Evolutionary conservation across 2,888 invertebrate genomes (phyloP).

Genomic region (Coecobrya sp.): DNA sequence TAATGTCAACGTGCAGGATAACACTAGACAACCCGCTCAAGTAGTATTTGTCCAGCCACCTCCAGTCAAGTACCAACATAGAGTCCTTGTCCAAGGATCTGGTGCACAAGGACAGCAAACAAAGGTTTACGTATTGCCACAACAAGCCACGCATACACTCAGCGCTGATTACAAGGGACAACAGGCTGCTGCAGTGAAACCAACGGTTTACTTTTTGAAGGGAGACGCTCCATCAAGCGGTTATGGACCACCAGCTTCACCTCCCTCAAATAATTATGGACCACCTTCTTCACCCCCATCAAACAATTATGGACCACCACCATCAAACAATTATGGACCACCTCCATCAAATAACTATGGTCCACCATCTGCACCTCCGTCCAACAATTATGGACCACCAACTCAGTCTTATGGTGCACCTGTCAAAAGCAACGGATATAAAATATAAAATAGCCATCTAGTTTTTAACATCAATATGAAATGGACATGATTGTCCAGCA

Average conservation of each 20-base stretch:
- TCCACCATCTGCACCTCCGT: no score
- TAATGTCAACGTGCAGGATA: constrained; percentile 58
- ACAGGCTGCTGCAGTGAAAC: constrained; percentile 48
- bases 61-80: constrained; percentile 64
- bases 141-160: constrained; percentile 63
- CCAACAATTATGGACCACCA: not conserved
- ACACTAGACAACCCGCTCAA: constrained; percentile 43
- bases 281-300: not conserved
- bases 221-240: constrained; percentile 37
- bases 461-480: not conserved
- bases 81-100: constrained; percentile 63
- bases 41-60: constrained; percentile 75
- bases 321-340: constrained; percentile 15
- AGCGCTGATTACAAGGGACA: constrained; percentile 66
- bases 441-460: no score
- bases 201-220: constrained; percentile 66
- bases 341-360: no score
- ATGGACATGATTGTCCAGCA: no score
- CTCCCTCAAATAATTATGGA: not conserved
- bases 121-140: constrained; percentile 69
- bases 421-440: constrained; percentile 49
- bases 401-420: constrained; percentile 51
- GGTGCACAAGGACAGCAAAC: constrained; percentile 67
- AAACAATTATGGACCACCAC: not conserved
- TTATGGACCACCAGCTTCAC: constrained; percentile 25